Base-by-base conservation (phyloP, 2,797 vertebrate species). In the Channallabes apus region DNA sequence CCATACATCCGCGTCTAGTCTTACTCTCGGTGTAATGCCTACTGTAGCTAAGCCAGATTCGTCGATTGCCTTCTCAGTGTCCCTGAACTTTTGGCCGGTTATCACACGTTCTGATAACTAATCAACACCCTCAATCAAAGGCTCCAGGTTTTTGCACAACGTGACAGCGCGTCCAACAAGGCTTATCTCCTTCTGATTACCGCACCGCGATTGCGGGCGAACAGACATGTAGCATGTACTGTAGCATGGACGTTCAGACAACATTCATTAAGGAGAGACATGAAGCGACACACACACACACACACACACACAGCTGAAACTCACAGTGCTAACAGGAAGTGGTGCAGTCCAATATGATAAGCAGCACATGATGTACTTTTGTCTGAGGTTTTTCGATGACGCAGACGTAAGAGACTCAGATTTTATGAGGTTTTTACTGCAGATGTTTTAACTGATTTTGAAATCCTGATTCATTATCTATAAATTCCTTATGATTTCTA, bases 51-150 rank as follows among this genome's bases (percentile, higher is more conserved):
- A 29, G 72, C 24, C 11, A 32, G 54, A 78, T 51, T 46, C 35
- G 27, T 18, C 15, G 6, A 24, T 56, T 22, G 32, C 32, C 32
- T 8, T 51, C 18, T 24, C 5, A 3, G 22, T 2, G 85, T 86
- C 80, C 85, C 72, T 86, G 85, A 83, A 86, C 85, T 24, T 79
- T 86, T 72, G 75, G 22, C 29, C 81, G 29, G 20, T 69, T 64
- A 38, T 82, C 72, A 71, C 62, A 6, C n/a, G 58, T 35, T 0
- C 71, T 68, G 71, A 86, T 82, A 82, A 29, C 65, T 79, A 86
- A 86, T 86, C 85, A 82, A 12, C 4, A 35, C 59, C 4, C 61
- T 29, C 15, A 29, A 51, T 56, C 29, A 38, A 64, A 18, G 41
- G 14, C 68, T 75, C 20, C 58, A 81, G 35, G 54, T 58, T 58